Evolutionary conservation across 2,797 vertebrate species (phyloP), one percentile per base, ranked within the genome.

Genomic region (Arctocebus calabarensis): DNA sequence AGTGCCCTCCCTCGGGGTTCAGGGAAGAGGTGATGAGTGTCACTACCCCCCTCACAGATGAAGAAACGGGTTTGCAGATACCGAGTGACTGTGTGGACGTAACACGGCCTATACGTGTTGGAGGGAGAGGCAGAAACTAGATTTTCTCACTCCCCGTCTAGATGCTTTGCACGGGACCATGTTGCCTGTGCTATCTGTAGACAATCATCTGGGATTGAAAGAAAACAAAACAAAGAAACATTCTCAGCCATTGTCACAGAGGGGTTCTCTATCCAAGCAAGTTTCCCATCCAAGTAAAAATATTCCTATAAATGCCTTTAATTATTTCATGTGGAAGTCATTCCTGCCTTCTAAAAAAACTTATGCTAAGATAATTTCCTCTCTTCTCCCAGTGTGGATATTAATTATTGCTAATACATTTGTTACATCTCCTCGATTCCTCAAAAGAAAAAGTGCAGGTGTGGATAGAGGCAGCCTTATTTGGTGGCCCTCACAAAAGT

Each of bases 361-460:
- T 82, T 43, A 66, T 8, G 71, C 12, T 10, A 81, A 82, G 74
- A 66, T 20, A 29, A n/a, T 43, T 66, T 57, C 23, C 59, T 85
- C 61, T 91, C 88, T 78, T 75, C n/a, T 37, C 32, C 6, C 34
- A 55, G 61, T 12, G 77, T 61, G 19, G 19, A n/a, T 17, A 66
- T 32, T 81, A n/a, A 52, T 84, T 48, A 85, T 32, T 75, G 55
- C 32, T 62, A 64, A 52, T 52, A 52, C 4, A 37, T 90, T 86
- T 82, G 64, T 66, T 66, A 66, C 16, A 22, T 45, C 32, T 55
- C 66, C 66, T 93, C 2, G 32, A 37, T 62, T 91, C 45, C 79
- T 82, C 40, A 75, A 64, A 96, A 91, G 52, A 93, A 81, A 85
- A 85, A 77, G 22, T 43, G 5, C 7, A 95, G 43, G 43, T 13